Evolutionary conservation across 2,888 invertebrate species (phyloP).

Genomic region (Ormyrus pomaceus): DNA sequence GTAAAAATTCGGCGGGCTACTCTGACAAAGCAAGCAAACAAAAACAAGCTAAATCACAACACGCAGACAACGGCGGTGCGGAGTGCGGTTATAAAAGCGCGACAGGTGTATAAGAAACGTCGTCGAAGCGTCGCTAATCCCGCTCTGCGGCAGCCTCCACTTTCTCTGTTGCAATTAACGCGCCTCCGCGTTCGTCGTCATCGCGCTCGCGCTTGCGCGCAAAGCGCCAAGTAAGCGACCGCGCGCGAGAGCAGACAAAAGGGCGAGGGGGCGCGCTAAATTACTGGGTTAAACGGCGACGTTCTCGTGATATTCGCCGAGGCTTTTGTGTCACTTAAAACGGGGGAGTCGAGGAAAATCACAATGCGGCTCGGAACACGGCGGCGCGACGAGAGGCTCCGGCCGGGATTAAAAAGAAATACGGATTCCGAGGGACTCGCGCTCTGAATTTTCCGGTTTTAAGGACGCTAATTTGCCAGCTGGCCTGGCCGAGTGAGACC

Average conservation of each 20-base stretch:
- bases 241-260: background rate
- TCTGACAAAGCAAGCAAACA: too few species aligned
- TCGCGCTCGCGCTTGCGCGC: background rate
- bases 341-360: conserved; percentile 5
- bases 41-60: too few species aligned
- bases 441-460: background rate
- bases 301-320: conserved; percentile 7
- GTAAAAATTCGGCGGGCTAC: too few species aligned
- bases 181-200: background rate
- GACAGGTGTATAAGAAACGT: background rate
- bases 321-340: conserved; percentile 33
- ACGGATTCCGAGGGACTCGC: too few species aligned
- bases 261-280: conserved; percentile 1
- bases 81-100: too few species aligned
- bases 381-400: too few species aligned
- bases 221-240: background rate
- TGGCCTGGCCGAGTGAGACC: background rate
- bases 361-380: background rate
- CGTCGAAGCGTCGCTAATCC: background rate
- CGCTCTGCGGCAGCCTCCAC: background rate
- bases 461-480: background rate
- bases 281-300: conserved; percentile 39
- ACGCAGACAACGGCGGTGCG: too few species aligned
- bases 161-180: conserved; percentile 1
- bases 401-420: too few species aligned